phyloP scores from a whole-genome alignment of 2,113 vertebrate species.

The Acanthochromis polyacanthus region DNA sequence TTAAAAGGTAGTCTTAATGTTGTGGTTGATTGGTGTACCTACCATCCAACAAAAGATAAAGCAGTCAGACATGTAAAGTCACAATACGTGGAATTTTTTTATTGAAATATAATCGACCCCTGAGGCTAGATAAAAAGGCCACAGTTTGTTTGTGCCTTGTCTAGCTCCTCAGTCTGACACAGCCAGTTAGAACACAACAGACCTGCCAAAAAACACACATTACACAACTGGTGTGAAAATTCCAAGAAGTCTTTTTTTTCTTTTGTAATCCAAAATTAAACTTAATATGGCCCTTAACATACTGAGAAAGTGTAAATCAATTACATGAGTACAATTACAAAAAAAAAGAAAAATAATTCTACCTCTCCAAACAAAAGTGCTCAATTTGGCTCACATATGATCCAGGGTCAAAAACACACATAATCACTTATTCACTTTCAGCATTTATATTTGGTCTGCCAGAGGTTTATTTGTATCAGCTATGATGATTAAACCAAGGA shows the following conservation, averaged over 20 bases:
- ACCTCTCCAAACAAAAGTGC: conserved; percentile 33
- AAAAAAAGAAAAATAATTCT: background rate
- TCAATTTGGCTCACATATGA: conserved; percentile 51
- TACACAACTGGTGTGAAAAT: conserved; percentile 39
- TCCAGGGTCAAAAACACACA: conserved; percentile 26
- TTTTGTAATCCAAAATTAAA: conserved; percentile 21
- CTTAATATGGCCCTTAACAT: conserved; percentile 28
- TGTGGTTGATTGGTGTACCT: no score
- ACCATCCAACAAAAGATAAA: background rate
- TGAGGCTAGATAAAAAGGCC: conserved; percentile 74
- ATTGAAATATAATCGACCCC: conserved; percentile 73
- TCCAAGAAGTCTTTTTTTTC: background rate
- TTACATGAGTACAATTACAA: conserved; percentile 4
- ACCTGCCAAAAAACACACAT: conserved; percentile 59
- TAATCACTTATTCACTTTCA: conserved; percentile 17
- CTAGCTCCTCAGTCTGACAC: conserved; percentile 73
- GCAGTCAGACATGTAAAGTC: conserved; percentile 5
- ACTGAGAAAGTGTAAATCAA: conserved; percentile 35
- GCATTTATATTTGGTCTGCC: conserved; percentile 39
- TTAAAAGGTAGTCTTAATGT: no score
- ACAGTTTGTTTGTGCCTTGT: conserved; percentile 65
- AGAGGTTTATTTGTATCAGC: conserved; percentile 9
- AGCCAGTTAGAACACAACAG: conserved; percentile 67
- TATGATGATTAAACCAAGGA: background rate
- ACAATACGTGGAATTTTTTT: conserved; percentile 47